Evolutionary conservation across 2,888 invertebrate species (phyloP), one percentile per base, ranked within the genome.

Genomic region (Drosophila leonis): DNA sequence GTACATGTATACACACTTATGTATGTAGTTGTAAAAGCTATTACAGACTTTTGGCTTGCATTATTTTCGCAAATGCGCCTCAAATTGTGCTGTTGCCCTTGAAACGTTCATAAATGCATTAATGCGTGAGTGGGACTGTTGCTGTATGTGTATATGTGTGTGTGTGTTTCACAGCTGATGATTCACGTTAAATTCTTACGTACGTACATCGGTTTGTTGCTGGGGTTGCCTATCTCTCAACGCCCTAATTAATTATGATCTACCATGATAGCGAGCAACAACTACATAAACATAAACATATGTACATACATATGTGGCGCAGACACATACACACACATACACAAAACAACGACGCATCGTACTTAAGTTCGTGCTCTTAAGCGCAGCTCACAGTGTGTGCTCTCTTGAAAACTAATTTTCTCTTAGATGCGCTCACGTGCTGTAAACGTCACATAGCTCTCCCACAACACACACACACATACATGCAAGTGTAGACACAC

Each of bases 381-480:
- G 63, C 42, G 42, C n/a, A 71, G 66, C 68, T 72, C 54, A 31
- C 13, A 44, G 6, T 7, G n/a, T 15, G 41, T 15, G 37, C 63
- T 39, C 80, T 80, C 66, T 80, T 68, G 12, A 18, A 42, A 42
- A 33, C 3, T 2, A 15, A 1, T 3, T 31, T 61, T 65, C 79
- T 75, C 75, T 79, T 75, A 66, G 29, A 18, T 54, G 42, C 31
- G 65, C 81, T 84, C 88, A 88, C 84, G 88, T 84, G 83, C 88
- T 60, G 66, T 57, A n/a, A 70, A 67, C 77, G 59, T 56, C 64
- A 63, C 42, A 59, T 13, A 33, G 41, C 72, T 72, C 69, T 70
- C 31, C 9, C 48, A 54, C 67, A 46, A 31, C 49, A 62, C 56
- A 29, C 49, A 29, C 51, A n/a, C 59, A 41, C 52, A 33, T 27